Evolutionary conservation across 2,888 invertebrate species (phyloP), one percentile per base, ranked within the genome.

Genomic region (Caenorhabditis auriculariae): DNA sequence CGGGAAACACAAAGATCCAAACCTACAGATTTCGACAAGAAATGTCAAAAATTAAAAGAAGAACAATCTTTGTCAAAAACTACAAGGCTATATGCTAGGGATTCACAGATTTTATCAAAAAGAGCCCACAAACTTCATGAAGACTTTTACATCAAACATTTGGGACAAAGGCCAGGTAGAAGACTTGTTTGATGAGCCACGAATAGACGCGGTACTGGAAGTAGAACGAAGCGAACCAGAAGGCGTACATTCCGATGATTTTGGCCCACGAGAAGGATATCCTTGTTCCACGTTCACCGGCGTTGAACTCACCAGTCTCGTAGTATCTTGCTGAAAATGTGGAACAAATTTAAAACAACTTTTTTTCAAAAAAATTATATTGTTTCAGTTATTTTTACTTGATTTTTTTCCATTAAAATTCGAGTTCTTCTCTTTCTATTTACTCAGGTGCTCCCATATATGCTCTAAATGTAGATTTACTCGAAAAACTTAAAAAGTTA

Each of bases 181-280:
- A n/a, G n/a, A n/a, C n/a, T n/a, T n/a, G n/a, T n/a, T n/a, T 37
- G 21, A 63, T 38, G 12, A 63, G 27, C 32, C 51, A 58, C 12
- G 63, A 63, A 42, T 63, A 63, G 23, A 69, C 58, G 38, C 63
- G 43, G 43, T 54, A 65, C 53, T 80, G 80, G 1, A 67, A 57
- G 54, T 70, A 70, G 51, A 77, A 77, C 17, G 70, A 66, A n/a
- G 61, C 63, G 54, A 76, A 72, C 80, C 80, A 80, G 66, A 80
- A 80, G 29, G 58, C 58, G 63, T 80, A 79, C 66, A 76, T 76
- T 21, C 71, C 74, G 45, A 80, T 70, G 49, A 80, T 79, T 42
- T 77, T 76, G 24, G 63, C 54, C 80, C 77, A 80, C 5, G 71
- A 66, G 58, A 80, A 80, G 23, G 59, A 69, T 28, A 80, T 71